Evolutionary conservation across 2,797 vertebrate genomes (phyloP).

Genomic region (Manis pentadactyla): DNA sequence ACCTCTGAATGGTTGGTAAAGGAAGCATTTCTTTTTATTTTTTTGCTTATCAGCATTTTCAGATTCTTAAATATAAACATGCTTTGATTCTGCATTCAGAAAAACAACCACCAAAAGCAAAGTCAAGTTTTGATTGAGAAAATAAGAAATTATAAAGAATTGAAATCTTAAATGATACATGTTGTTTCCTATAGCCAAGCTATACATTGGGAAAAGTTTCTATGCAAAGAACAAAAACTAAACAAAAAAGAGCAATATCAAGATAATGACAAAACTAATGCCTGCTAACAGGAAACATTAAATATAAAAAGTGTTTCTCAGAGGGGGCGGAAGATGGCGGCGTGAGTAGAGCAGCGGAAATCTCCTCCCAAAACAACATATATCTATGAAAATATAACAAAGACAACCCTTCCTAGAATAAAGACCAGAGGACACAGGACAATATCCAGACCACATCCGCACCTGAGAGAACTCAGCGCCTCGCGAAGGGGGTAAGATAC

Average conservation of each 20-base stretch:
- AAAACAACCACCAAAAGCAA: background rate
- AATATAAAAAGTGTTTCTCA: constrained; percentile 23
- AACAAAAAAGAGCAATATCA: background rate
- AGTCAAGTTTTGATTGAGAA: background rate
- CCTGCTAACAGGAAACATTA: background rate
- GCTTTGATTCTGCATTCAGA: background rate
- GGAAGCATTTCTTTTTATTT: background rate
- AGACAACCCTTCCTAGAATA: too few species aligned
- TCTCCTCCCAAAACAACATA: too few species aligned
- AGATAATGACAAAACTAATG: background rate
- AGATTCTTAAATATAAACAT: background rate
- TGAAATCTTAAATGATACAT: background rate
- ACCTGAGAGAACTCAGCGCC: too few species aligned
- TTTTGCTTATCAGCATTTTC: background rate
- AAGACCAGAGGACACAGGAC: too few species aligned
- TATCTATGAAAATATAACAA: too few species aligned
- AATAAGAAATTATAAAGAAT: background rate
- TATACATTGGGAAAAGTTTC: background rate
- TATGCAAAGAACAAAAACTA: background rate
- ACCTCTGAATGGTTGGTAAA: background rate
- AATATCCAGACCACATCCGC: too few species aligned
- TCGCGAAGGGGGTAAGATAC: too few species aligned
- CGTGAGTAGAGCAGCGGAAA: too few species aligned
- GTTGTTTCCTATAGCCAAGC: background rate
- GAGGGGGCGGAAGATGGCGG: too few species aligned